Evolutionary conservation across 2,797 vertebrate genomes (phyloP).

Genomic region (Dallia pectoralis): DNA sequence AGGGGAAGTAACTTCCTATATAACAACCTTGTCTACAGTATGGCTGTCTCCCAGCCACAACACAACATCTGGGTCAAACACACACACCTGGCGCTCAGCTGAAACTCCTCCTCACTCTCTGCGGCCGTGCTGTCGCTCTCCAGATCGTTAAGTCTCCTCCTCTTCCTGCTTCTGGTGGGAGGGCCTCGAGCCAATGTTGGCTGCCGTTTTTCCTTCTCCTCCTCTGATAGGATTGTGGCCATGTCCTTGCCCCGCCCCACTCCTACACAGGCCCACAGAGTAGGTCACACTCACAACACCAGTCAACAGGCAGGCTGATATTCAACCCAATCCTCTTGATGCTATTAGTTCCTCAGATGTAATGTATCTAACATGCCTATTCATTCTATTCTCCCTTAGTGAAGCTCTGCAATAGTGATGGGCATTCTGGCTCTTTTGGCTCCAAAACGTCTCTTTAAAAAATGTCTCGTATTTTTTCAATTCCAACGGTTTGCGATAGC

Average conservation of each 20-base stretch:
- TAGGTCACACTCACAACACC: neutral
- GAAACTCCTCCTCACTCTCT: slow-evolving; percentile 96
- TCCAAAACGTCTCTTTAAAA: no score
- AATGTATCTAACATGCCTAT: neutral
- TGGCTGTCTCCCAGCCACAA: no score
- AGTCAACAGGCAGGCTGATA: neutral
- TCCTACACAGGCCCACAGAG: slow-evolving; percentile 52
- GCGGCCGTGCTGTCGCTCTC: slow-evolving; percentile 95
- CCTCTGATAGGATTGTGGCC: slow-evolving; percentile 78
- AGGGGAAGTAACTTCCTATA: no score
- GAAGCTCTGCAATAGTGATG: no score
- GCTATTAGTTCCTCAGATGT: neutral
- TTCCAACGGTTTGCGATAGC: no score
- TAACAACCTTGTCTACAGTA: no score
- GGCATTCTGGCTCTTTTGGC: no score
- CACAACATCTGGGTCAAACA: neutral
- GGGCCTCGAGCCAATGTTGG: slow-evolving; percentile 72
- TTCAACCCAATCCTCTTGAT: neutral
- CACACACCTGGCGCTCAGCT: slow-evolving; percentile 89
- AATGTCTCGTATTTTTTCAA: no score
- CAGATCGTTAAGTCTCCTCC: slow-evolving; percentile 90
- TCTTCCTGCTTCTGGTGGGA: slow-evolving; percentile 83
- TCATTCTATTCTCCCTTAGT: neutral
- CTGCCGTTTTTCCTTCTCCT: slow-evolving; percentile 81
- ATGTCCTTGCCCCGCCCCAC: slow-evolving; percentile 80